phyloP scores from a whole-genome alignment of 2,888 invertebrate genomes.

The Amphipoea lucens region DNA sequence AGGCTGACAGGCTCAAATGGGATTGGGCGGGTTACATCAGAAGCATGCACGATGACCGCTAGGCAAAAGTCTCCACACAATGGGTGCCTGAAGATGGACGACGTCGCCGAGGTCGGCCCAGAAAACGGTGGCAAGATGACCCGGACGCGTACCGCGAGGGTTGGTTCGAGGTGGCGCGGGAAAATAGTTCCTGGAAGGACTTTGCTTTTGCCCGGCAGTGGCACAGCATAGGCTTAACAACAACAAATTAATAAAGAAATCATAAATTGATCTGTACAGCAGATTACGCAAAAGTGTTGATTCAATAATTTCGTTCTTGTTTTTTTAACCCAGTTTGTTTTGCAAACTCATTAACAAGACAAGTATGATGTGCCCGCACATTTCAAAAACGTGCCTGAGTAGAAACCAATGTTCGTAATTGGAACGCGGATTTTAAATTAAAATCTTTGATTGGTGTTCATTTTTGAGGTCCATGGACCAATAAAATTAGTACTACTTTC shows the following conservation, averaged over 20 bases:
- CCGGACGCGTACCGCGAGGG: no score
- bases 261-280: slow-evolving; percentile 7
- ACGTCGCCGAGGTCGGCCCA: background rate
- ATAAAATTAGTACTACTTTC: slow-evolving; percentile 30
- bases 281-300: slow-evolving; percentile 65
- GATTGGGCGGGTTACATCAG: background rate
- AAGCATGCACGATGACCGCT: background rate
- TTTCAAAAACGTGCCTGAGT: slow-evolving; percentile 57
- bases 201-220: background rate
- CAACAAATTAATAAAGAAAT: slow-evolving; percentile 13
- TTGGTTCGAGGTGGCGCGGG: background rate
- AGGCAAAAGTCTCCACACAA: background rate
- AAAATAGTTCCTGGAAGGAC: background rate
- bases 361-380: slow-evolving; percentile 57
- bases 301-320: slow-evolving; percentile 68
- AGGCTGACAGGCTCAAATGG: background rate
- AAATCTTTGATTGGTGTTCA: slow-evolving; percentile 41
- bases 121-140: background rate
- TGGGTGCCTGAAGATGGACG: background rate
- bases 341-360: slow-evolving; percentile 68
- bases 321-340: slow-evolving; percentile 79
- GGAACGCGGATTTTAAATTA: slow-evolving; percentile 46
- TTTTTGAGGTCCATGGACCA: slow-evolving; percentile 10
- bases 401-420: slow-evolving; percentile 58
- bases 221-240: background rate